These are phyloP conservation scores for Macrotus californicus DNA, from an alignment of 2,113 vertebrate species.

Conservation along the genomic window DNA sequence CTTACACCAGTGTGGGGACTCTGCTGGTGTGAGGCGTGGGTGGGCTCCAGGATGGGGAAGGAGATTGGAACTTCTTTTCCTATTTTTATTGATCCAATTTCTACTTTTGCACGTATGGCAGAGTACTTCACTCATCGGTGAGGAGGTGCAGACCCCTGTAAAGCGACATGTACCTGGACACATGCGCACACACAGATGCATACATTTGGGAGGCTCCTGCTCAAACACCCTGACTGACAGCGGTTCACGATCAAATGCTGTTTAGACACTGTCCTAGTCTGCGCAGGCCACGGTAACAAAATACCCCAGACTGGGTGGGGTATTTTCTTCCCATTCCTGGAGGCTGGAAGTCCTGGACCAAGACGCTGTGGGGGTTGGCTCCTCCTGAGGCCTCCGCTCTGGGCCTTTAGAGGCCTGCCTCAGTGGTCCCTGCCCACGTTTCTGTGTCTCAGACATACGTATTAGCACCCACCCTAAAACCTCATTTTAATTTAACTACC, in stretches of 20 bases:
- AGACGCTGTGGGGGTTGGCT: no score
- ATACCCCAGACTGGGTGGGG: no score
- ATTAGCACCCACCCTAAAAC: not conserved
- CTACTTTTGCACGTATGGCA: not conserved
- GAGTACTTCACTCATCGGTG: not conserved
- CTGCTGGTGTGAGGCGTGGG: not conserved
- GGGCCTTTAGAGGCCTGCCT: not conserved
- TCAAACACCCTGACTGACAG: not conserved
- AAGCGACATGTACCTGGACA: not conserved
- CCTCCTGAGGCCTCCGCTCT: not conserved
- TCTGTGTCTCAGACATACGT: not conserved
- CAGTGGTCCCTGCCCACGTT: not conserved
- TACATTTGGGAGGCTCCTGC: not conserved
- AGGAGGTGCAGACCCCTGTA: not conserved
- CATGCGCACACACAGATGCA: not conserved
- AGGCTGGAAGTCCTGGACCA: not conserved
- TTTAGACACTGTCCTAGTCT: not conserved
- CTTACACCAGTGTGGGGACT: accelerated
- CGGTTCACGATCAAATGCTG: not conserved
- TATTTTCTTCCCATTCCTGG: not conserved
- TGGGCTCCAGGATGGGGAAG: no score
- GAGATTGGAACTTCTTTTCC: not conserved
- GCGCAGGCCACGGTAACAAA: no score
- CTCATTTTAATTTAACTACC: not conserved
- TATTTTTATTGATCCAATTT: not conserved